Evolutionary conservation across 2,113 vertebrate species (phyloP), one percentile per base, ranked within the genome.

Genomic region (Trogon melanurus): DNA sequence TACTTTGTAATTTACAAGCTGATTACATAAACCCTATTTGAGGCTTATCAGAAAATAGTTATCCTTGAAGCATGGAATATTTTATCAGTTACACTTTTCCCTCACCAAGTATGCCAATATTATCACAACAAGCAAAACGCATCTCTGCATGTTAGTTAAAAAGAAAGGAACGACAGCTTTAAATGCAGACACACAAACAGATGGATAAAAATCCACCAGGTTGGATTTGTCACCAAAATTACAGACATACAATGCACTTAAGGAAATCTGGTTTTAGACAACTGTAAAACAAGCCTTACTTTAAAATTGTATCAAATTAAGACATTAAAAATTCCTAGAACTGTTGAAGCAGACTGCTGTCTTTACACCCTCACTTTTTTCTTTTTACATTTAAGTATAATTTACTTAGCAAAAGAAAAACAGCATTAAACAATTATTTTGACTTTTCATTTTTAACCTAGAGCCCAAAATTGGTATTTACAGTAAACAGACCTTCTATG

Each of bases 1-100:
- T 18, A 60, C 67, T 89, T 92, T 9, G 91, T 93, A 97, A 98
- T 98, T 97, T 96, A 96, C 95, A 97, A 94, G 95, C 93, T 95
- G 94, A 97, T 97, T 96, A 98, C 89, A 92, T 64, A 96, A 97
- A 69, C 61, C 71, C 95, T 82, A 81, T 94, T 96, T 91, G 86
- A 95, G 81, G 85, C 74, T 94, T 89, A 96, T 84, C 96, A 96
- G 76, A 96, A 95, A 95, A 91, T 4, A 96, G 84, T 91, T 95
- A 96, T 88, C 66, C 57, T 95, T 79, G 48, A 85, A 96, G 85
- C 67, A 79, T 6, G 29, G 85, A 64, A 36, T 67, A 85, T 95
- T 90, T 92, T 90, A 88, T 60, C 81, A 94, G 44, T 85, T 62
- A 65, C 16, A 44, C 57, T 82, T 89, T 64, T 87, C 82, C 88